phyloP scores from a whole-genome alignment of 2,113 vertebrate genomes.

The Notarius lentiginosus region DNA sequence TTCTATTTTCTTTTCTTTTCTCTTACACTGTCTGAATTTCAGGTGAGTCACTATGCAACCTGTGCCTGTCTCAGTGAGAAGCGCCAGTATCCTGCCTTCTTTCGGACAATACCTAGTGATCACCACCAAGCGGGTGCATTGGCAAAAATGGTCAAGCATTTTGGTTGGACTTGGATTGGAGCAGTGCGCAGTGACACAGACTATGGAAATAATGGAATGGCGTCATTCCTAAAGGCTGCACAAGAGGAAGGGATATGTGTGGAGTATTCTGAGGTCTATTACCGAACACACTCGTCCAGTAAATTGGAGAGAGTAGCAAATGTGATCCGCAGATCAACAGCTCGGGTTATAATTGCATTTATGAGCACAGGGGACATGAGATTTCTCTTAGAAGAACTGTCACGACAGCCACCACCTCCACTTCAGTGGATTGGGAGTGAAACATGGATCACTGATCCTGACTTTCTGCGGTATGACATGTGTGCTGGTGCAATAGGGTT shows the following conservation, averaged over 20 bases:
- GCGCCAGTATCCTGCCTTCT: conserved; percentile 65
- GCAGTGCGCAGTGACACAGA: conserved; percentile 70
- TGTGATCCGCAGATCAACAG: conserved; percentile 68
- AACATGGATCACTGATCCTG: conserved; percentile 61
- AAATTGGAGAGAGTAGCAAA: conserved; percentile 65
- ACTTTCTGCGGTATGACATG: conserved; percentile 55
- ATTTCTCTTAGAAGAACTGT: conserved; percentile 64
- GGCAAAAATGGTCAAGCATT: conserved; percentile 66
- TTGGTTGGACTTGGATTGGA: conserved; percentile 76
- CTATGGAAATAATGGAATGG: conserved; percentile 72
- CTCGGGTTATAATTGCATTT: conserved; percentile 69
- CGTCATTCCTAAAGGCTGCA: conserved; percentile 64
- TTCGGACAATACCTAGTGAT: conserved; percentile 75
- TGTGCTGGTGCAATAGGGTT: conserved; percentile 64
- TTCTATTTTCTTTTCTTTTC: background rate
- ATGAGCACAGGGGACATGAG: conserved; percentile 56
- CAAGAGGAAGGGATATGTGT: conserved; percentile 68
- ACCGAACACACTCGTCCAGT: conserved; percentile 54
- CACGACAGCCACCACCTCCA: conserved; percentile 48
- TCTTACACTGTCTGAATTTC: background rate
- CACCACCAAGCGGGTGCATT: conserved; percentile 69
- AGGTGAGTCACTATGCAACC: conserved; percentile 76
- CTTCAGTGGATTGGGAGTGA: conserved; percentile 73
- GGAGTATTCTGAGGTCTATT: conserved; percentile 67
- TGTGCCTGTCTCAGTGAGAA: conserved; percentile 73